Conservation (phyloP, 2,797 vertebrate genomes). For the Yasuhikotakia modesta region DNA sequence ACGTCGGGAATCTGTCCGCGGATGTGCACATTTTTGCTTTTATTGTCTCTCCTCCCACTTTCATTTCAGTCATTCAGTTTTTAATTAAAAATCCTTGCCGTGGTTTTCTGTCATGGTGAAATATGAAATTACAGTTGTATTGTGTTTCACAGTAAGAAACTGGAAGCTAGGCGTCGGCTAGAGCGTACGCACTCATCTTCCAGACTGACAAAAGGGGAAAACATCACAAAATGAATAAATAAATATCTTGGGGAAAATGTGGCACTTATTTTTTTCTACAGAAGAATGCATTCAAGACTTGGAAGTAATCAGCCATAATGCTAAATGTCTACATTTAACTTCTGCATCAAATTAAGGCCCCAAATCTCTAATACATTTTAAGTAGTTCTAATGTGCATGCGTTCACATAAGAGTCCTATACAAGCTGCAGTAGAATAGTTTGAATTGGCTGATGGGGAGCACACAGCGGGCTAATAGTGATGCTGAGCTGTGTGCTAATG, state of each 20-base stretch:
- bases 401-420: background rate
- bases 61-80: slow-evolving; percentile 73
- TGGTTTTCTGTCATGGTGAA: slow-evolving; percentile 74
- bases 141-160: slow-evolving; percentile 22
- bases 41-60: slow-evolving; percentile 74
- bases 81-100: slow-evolving; percentile 81
- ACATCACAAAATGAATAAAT: background rate
- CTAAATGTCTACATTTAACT: background rate
- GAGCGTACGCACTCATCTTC: slow-evolving; percentile 16
- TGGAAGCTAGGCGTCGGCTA: slow-evolving; percentile 2
- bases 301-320: background rate
- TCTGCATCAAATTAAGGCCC: slow-evolving; percentile 24
- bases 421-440: background rate
- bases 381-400: background rate
- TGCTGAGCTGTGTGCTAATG: slow-evolving; percentile 69
- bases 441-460: slow-evolving; percentile 28
- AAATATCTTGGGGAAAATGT: background rate
- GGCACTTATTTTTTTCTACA: background rate
- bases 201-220: background rate
- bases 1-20: slow-evolving; percentile 71
- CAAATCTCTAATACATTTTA: background rate
- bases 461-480: slow-evolving; percentile 65
- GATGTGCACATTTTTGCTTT: slow-evolving; percentile 77
- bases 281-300: background rate
- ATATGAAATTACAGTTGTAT: slow-evolving; percentile 76